A percentile compares a stretch with the other conserved stretches of the same genome.
Conservation (phyloP, 2,113 vertebrate species). For the Leiothrix lutea region DNA sequence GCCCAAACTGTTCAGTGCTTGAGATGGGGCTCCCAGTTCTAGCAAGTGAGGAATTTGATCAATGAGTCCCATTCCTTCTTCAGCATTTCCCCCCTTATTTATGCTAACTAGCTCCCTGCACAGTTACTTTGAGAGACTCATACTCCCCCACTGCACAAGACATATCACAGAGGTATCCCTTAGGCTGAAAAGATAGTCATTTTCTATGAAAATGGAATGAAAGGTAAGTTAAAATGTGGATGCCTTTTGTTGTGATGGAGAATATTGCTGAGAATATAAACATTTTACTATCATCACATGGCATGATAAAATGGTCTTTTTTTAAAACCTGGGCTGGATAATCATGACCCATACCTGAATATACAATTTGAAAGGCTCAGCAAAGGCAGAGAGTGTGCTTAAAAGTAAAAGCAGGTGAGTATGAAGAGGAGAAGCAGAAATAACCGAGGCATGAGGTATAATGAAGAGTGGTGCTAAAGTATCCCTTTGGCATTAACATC, state of each 20-base stretch:
- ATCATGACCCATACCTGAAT: neutral
- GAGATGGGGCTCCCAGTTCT: neutral
- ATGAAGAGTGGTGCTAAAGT: neutral
- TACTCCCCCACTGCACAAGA: neutral
- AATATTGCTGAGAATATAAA: neutral
- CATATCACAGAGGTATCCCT: neutral
- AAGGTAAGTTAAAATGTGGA: neutral
- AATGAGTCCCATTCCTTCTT: neutral
- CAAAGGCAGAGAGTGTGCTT: neutral
- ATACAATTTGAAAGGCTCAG: neutral
- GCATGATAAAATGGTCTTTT: neutral
- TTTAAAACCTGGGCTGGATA: neutral
- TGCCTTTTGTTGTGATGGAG: neutral
- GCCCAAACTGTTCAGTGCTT: neutral
- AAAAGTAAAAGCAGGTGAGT: neutral
- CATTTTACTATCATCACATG: neutral
- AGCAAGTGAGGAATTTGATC: neutral
- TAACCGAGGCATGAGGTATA: neutral
- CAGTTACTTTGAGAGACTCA: neutral
- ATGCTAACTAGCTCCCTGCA: neutral
- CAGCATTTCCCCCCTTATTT: neutral
- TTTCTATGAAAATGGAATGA: neutral
- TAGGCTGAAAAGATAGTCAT: rapidly evolving
- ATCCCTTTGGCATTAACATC: neutral
- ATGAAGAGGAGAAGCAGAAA: neutral